Evolutionary conservation across 1,140 invertebrate species (phyloP).

Genomic region (Oreohelix idahoensis): DNA sequence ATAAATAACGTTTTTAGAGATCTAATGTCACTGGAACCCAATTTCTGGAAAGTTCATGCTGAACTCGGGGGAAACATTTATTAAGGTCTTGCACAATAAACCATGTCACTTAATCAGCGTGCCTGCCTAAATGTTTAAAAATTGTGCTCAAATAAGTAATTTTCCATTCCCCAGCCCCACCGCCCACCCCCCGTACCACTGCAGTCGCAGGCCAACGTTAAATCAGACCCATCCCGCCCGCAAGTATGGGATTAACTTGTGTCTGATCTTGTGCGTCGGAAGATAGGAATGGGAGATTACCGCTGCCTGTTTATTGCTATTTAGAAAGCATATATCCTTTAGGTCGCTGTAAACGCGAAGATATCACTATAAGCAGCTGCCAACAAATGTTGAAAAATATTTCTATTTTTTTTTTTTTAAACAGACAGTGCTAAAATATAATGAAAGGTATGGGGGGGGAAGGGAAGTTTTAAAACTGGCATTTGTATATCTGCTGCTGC

Average conservation of each 20-base stretch:
- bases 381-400: too few relatives aligned
- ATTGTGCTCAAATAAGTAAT: not conserved
- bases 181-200: not conserved
- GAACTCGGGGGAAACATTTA: too few relatives aligned
- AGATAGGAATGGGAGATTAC: slow-evolving; percentile 14
- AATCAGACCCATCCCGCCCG: not conserved
- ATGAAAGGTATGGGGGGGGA: too few relatives aligned
- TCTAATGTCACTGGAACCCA: not conserved
- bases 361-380: not conserved
- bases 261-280: not conserved
- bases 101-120: not conserved
- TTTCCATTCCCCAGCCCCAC: not conserved
- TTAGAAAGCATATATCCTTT: not conserved
- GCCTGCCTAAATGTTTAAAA: not conserved
- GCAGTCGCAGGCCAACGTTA: too few relatives aligned
- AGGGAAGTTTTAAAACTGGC: too few relatives aligned
- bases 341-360: not conserved
- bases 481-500: too few relatives aligned
- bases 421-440: too few relatives aligned
- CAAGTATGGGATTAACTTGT: not conserved
- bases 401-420: too few relatives aligned
- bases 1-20: too few relatives aligned
- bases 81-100: not conserved
- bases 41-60: not conserved
- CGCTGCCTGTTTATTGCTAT: too few relatives aligned